Base-by-base conservation (phyloP, 2,797 vertebrate genomes). In the Darevskia nairensis region DNA sequence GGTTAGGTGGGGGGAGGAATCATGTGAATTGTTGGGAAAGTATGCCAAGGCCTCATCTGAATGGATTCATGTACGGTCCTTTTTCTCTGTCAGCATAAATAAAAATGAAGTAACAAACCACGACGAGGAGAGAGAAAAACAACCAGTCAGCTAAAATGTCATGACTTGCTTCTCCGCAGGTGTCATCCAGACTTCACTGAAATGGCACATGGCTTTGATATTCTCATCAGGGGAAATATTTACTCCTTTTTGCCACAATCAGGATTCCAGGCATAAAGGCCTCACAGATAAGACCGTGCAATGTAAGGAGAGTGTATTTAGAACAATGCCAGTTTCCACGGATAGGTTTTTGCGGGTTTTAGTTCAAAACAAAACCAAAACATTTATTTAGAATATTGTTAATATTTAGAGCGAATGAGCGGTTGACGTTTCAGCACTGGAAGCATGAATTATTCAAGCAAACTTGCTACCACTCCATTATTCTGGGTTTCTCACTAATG, bases 151-250 rank as follows among this genome's bases (percentile, higher is more conserved):
- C 84, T 92, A 88, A 96, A 96, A 94, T 96, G 90, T 94, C 93
- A 95, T 85, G 90, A 90, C 80, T 94, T 94, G 91, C 90, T 95
- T 94, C 94, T 95, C 96, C 89, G 91, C 91, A 93, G 92, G 92
- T 96, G 89, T 95, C 89, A 89, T 91, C 94, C 92, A 94, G 90
- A 94, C 89, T 93, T 94, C 89, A 93, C 82, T 89, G 90, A 95
- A 95, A 94, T 91, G 89, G 91, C 93, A 92, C 32, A 92, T 81
- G 90, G 94, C 93, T 95, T 96, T 96, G 92, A 95, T 95, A 94
- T 95, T 96, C 90, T 92, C 94, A 95, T 95, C 91, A 95, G 94
- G 95, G 92, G 94, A 94, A 96, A 94, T 87, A 89, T 92, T 96
- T 94, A 87, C 88, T 94, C 93, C 72, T 80, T 90, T 80, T 92